Conservation (phyloP, 2,888 invertebrate genomes). For the Seira ritae region DNA sequence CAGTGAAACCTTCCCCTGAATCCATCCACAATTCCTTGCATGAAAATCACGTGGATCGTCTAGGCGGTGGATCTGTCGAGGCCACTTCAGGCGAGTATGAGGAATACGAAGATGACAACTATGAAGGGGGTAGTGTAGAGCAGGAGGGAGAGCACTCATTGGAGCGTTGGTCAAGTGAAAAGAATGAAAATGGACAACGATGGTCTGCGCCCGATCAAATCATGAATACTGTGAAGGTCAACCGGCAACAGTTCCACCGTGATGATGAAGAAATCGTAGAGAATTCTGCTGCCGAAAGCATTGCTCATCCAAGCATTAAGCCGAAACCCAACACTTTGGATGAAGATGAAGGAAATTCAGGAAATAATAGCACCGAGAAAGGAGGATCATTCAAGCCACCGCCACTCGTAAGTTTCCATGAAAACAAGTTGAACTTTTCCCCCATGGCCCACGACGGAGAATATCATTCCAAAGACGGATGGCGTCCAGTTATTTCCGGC, state of each 20-base stretch:
- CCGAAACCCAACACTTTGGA: constrained; percentile 38
- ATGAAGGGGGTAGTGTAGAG: constrained; percentile 52
- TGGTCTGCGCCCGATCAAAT: constrained; percentile 50
- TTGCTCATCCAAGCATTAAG: constrained; percentile 13
- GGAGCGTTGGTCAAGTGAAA: constrained; percentile 53
- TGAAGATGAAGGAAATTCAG: neutral
- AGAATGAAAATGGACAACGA: constrained; percentile 1
- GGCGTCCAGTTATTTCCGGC: constrained; percentile 69
- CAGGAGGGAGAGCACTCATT: constrained; percentile 18
- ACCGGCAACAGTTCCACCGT: neutral
- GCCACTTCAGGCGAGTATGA: constrained; percentile 31
- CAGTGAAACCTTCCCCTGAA: constrained; percentile 46
- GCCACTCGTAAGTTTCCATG: constrained; percentile 68
- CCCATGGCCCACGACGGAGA: constrained; percentile 46
- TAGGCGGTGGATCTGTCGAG: neutral
- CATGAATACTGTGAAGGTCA: constrained; percentile 1
- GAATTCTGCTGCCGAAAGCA: constrained; percentile 12
- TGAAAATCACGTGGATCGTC: neutral
- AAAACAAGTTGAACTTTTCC: constrained; percentile 67
- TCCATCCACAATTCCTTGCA: constrained; percentile 34
- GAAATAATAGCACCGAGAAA: neutral
- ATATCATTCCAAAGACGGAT: constrained; percentile 69
- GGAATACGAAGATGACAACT: constrained; percentile 52
- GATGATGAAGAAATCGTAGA: constrained; percentile 30
- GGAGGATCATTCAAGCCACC: constrained; percentile 67